Base-by-base conservation (phyloP, 2,797 vertebrate genomes). In the Phaenicophaeus curvirostris region DNA sequence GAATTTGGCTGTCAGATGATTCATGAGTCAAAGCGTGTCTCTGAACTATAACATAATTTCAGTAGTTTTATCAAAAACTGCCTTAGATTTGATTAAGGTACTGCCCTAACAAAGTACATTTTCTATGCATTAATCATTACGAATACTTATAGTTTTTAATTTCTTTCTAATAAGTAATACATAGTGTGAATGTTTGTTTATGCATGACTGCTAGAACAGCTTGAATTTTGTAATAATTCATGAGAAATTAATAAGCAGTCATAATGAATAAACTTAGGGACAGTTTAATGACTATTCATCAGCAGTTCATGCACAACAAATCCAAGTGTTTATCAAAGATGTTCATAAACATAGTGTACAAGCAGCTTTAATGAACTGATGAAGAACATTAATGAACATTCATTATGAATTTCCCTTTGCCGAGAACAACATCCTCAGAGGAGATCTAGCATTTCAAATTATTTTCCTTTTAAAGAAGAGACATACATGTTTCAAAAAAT, bases 321-420 rank as follows among this genome's bases (percentile, higher is more conserved):
- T 97, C 93, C 95, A 96, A 97, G 95, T 96, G 96, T 97, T 97
- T 96, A 95, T 97, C 94, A 96, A 95, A 97, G 91, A 97, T 96
- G 93, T 96, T 96, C 91, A 95, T 97, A 94, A 97, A 97, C 71
- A 92, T 79, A 89, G 85, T 76, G 90, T 92, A 94, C 73, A 91
- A 96, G 76, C 80, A 94, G 90, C 81, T 94, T 94, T 97, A 96
- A 97, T 97, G 96, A 96, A 95, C 87, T 96, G 90, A 95, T 95
- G 96, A 95, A 96, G 89, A 95, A 92, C 89, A 88, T 95, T 95
- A 94, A 96, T 96, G 94, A 97, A 94, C 94, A 94, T 92, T 93
- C 85, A 96, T 96, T 96, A 94, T 80, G 66, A 93, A 84, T 94
- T 96, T 95, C 73, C 54, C 73, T 94, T 94, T 94, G 39, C 93